Evolutionary conservation across 2,113 vertebrate species (phyloP).

Genomic region (Cavia porcellus): DNA sequence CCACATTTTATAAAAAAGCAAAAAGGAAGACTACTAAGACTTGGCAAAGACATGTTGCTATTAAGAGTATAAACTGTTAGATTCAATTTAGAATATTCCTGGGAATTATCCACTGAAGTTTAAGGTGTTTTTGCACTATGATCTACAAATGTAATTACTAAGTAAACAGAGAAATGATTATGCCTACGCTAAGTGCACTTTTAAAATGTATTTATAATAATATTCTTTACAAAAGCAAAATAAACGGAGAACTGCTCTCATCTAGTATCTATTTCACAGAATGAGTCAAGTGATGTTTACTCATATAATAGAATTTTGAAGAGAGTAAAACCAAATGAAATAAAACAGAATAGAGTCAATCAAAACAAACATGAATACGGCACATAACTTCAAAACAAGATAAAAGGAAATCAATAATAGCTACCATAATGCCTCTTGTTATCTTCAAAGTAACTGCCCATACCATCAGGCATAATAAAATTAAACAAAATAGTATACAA

Average conservation of each 20-base stretch:
- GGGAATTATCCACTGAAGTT: not conserved
- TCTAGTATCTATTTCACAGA: not conserved
- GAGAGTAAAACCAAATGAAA: no score
- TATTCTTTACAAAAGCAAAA: not conserved
- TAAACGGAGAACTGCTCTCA: not conserved
- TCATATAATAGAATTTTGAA: not conserved
- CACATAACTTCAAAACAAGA: no score
- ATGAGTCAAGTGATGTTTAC: not conserved
- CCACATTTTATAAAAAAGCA: not conserved
- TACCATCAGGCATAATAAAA: no score
- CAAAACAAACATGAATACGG: no score
- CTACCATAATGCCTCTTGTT: no score
- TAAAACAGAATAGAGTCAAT: no score
- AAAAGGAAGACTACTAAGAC: not conserved
- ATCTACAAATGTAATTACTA: not conserved
- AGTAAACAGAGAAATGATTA: not conserved
- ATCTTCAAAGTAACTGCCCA: no score
- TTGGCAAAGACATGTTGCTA: not conserved
- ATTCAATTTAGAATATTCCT: constrained; percentile 7
- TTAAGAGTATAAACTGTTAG: not conserved
- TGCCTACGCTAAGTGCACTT: not conserved
- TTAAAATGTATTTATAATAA: not conserved
- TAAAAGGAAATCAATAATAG: no score
- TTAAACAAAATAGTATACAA: no score
- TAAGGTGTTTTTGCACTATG: not conserved